Percentiles rank a stretch among this genome's conserved stretches.
Evolutionary conservation across 2,888 invertebrate genomes (phyloP).

Genomic region (Agriopis leucophaearia): DNA sequence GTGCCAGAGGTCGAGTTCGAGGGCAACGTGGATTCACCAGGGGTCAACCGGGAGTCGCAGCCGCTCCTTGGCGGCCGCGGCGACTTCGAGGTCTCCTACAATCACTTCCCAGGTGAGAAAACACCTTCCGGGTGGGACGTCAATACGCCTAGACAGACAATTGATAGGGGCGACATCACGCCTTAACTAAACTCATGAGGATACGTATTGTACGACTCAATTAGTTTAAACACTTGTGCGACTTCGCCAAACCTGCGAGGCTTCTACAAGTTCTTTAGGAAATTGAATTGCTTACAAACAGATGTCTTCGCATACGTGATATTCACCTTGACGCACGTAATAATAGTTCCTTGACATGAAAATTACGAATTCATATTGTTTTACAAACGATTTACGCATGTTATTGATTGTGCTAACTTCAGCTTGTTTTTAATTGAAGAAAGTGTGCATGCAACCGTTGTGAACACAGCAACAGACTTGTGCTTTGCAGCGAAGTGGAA

Average conservation of each 20-base stretch:
- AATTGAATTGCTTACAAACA: constrained; percentile 40
- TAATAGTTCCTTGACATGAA: constrained; percentile 37
- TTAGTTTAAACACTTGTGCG: constrained; percentile 54
- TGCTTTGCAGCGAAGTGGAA: constrained; percentile 75
- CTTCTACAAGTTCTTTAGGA: constrained; percentile 50
- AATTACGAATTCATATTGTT: constrained; percentile 50
- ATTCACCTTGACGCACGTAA: constrained; percentile 59
- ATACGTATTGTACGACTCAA: constrained; percentile 30
- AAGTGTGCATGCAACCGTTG: constrained; percentile 53
- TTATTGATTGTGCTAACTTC: constrained; percentile 68
- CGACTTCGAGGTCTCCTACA: constrained; percentile 91
- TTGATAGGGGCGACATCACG: constrained; percentile 49
- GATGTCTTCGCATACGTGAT: constrained; percentile 54
- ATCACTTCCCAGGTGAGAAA: constrained; percentile 93
- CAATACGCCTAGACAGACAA: constrained; percentile 53
- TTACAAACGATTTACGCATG: constrained; percentile 49
- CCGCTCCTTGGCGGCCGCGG: constrained; percentile 95
- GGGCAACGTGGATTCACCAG: constrained; percentile 93
- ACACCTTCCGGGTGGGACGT: constrained; percentile 41
- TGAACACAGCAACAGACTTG: constrained; percentile 73
- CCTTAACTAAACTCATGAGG: constrained; percentile 40
- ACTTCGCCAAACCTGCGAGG: constrained; percentile 59
- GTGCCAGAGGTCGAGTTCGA: constrained; percentile 95
- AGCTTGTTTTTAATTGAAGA: constrained; percentile 59
- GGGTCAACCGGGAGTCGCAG: constrained; percentile 96